Percentiles rank a stretch among this genome's conserved stretches.
Evolutionary conservation across 1,140 invertebrate species (phyloP).

Genomic region (Nephila pilipes): DNA sequence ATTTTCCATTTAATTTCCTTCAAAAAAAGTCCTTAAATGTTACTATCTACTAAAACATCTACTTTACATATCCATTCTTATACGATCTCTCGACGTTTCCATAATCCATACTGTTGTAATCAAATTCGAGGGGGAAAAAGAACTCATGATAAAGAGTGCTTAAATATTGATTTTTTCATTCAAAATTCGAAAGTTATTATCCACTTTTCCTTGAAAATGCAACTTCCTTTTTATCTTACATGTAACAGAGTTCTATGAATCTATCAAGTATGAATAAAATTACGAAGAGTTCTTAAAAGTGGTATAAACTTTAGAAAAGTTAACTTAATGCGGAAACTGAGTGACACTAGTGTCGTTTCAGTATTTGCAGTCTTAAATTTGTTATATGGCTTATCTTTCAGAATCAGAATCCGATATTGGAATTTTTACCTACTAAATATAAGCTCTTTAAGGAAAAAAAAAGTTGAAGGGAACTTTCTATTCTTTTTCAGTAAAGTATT

Average conservation of each 20-base stretch:
- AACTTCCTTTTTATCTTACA: neutral
- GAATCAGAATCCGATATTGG: conserved; percentile 5
- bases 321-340: neutral
- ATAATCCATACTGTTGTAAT: neutral
- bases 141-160: neutral
- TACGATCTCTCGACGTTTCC: neutral
- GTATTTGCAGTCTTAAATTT: neutral
- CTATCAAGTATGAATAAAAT: neutral
- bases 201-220: neutral
- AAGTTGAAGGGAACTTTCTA: neutral
- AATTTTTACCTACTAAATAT: conserved; percentile 3
- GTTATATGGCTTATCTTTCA: neutral
- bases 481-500: neutral
- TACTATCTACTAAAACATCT: too few species aligned
- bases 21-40: too few species aligned
- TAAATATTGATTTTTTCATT: neutral
- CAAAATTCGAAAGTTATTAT: neutral
- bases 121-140: neutral
- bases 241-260: neutral
- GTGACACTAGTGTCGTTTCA: neutral
- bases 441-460: neutral
- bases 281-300: neutral
- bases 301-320: neutral
- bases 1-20: too few species aligned
- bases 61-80: too few species aligned